Percentiles rank a stretch among this genome's conserved stretches.
Conservation (phyloP, 1,140 invertebrate species). For the Nasonia vitripennis region DNA sequence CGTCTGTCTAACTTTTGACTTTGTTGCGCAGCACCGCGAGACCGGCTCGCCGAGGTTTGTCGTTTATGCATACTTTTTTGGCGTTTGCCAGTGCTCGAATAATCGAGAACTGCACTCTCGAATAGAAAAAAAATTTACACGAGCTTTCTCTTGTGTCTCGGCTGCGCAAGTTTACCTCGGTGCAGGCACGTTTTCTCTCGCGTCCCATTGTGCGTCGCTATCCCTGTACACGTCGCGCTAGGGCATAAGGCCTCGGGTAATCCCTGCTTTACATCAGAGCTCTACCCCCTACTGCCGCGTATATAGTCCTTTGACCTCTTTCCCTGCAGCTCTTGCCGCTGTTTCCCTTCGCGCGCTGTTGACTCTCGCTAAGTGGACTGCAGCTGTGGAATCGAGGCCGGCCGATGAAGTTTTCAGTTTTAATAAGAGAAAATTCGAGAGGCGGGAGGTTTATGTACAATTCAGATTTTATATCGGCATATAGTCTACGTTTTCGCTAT, state of each 20-base stretch:
- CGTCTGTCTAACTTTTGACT: neutral
- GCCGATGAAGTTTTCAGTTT: neutral
- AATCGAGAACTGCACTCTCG: neutral
- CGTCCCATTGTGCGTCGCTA: neutral
- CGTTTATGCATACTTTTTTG: neutral
- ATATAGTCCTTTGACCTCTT: neutral
- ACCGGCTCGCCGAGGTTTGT: neutral
- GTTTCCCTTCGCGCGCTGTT: neutral
- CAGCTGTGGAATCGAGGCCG: neutral
- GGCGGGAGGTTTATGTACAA: too few relatives aligned
- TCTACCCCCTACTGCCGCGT: neutral
- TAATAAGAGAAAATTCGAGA: neutral
- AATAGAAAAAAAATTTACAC: neutral
- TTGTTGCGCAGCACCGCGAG: neutral
- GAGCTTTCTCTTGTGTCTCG: neutral
- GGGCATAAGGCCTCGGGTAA: neutral
- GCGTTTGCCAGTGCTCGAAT: too few relatives aligned
- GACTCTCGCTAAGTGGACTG: slow-evolving; percentile 1
- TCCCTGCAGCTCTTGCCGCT: neutral
- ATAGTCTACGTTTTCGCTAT: neutral
- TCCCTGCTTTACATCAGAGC: slow-evolving; percentile 9
- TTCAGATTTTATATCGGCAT: neutral
- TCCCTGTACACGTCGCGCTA: neutral
- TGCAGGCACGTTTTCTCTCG: neutral
- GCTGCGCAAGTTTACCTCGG: neutral